Evolutionary conservation across 2,888 invertebrate species (phyloP).

Genomic region (Cryptosula pallasiana): DNA sequence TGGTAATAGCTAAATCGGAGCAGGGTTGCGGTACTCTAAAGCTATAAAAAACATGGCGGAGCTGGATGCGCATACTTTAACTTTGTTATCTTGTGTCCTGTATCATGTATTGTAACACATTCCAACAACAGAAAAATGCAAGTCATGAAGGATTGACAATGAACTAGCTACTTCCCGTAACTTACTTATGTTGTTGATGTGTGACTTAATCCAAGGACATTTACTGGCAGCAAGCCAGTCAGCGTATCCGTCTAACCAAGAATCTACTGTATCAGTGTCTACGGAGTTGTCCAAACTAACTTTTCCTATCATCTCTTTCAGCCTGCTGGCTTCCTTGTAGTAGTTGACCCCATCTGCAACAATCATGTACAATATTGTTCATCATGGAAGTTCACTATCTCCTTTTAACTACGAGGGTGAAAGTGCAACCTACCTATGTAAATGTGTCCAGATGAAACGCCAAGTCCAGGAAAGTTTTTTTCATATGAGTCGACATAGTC

Average conservation of each 20-base stretch:
- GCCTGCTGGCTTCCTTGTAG: neutral
- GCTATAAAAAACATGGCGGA: no score
- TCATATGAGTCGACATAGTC: conserved; percentile 60
- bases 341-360: neutral
- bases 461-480: conserved; percentile 64
- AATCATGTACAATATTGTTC: no score
- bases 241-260: neutral
- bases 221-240: neutral
- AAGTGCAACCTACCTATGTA: conserved; percentile 60
- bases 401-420: no score
- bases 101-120: no score
- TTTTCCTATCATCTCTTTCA: neutral
- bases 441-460: conserved; percentile 60
- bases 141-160: no score
- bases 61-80: no score
- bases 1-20: no score
- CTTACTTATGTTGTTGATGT: neutral
- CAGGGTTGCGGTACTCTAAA: no score
- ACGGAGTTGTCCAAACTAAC: neutral
- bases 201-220: conserved; percentile 19
- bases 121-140: no score
- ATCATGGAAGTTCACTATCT: no score
- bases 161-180: no score
- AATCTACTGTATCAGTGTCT: neutral
- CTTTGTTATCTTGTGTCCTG: no score